phyloP scores from a whole-genome alignment of 1,140 invertebrate species.

The Laupala kohalensis region DNA sequence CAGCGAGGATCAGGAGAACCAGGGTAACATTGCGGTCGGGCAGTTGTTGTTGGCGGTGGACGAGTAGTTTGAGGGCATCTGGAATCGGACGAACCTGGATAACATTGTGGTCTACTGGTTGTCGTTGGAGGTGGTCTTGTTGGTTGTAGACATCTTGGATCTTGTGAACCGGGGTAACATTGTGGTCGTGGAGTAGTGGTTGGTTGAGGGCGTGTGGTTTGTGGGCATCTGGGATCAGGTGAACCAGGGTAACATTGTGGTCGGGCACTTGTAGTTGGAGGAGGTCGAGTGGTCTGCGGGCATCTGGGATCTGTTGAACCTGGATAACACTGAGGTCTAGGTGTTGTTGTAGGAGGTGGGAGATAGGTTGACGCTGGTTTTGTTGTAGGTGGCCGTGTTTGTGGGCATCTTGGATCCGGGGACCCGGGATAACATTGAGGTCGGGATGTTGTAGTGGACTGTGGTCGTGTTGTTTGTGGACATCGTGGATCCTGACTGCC shows the following conservation, averaged over 20 bases:
- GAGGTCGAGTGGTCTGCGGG: background rate
- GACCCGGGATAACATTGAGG: slow-evolving; percentile 19
- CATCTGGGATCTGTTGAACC: slow-evolving; percentile 21
- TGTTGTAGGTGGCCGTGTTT: slow-evolving; percentile 18
- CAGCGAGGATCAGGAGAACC: slow-evolving; percentile 23
- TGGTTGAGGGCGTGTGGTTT: slow-evolving; percentile 16
- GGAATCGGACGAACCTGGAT: slow-evolving; percentile 22
- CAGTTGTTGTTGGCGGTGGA: slow-evolving; percentile 15
- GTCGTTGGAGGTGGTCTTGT: background rate
- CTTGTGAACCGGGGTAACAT: slow-evolving; percentile 20
- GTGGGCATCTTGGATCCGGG: slow-evolving; percentile 24
- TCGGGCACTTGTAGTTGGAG: background rate
- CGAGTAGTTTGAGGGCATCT: slow-evolving; percentile 20
- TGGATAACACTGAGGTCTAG: slow-evolving; percentile 15
- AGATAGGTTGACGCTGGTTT: too few relatives aligned
- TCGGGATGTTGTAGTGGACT: slow-evolving; percentile 10
- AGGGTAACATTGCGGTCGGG: slow-evolving; percentile 21
- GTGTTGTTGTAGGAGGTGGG: slow-evolving; percentile 20
- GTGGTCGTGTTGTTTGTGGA: slow-evolving; percentile 17
- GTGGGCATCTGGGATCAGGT: slow-evolving; percentile 19
- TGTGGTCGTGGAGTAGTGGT: slow-evolving; percentile 5
- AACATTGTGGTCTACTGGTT: slow-evolving; percentile 25
- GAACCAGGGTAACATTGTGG: slow-evolving; percentile 23
- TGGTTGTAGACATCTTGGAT: slow-evolving; percentile 15
- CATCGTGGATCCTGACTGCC: slow-evolving; percentile 27